These are phyloP conservation scores for Bujurquina vittata DNA, from an alignment of 2,113 vertebrate genomes.

Conservation along the genomic window DNA sequence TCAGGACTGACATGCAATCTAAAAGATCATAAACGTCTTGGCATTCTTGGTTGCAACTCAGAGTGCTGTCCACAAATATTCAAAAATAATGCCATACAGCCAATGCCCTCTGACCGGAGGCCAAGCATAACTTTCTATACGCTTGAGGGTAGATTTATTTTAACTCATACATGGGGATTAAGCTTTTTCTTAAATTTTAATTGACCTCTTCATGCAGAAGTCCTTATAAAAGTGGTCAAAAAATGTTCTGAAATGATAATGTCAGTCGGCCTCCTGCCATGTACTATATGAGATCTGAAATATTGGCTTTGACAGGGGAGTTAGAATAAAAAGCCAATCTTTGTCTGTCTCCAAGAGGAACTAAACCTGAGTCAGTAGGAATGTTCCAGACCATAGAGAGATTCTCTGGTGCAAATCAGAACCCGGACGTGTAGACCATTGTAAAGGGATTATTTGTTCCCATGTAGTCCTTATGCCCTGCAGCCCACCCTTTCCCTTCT, in stretches of 20 bases:
- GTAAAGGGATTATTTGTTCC: constrained; percentile 74
- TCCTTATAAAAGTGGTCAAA: neutral
- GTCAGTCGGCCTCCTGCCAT: constrained; percentile 32
- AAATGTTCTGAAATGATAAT: constrained; percentile 30
- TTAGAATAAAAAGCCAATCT: constrained; percentile 61
- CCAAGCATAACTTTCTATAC: constrained; percentile 23
- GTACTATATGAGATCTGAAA: constrained; percentile 53
- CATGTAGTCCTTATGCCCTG: constrained; percentile 50
- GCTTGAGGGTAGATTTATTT: constrained; percentile 16
- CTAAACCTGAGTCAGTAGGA: constrained; percentile 69
- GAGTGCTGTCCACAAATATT: constrained; percentile 56
- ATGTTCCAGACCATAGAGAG: constrained; percentile 64
- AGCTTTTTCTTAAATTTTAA: constrained; percentile 26
- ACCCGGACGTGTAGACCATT: constrained; percentile 58
- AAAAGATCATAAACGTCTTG: constrained; percentile 59
- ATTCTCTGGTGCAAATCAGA: constrained; percentile 65
- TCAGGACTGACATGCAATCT: constrained; percentile 20
- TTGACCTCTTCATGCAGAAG: constrained; percentile 27
- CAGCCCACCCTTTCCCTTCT: constrained; percentile 40
- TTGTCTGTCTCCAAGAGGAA: constrained; percentile 74
- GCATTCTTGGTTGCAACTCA: constrained; percentile 26
- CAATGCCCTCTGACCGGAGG: constrained; percentile 14
- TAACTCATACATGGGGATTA: constrained; percentile 11
- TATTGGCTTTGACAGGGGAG: constrained; percentile 56
- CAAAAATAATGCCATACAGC: constrained; percentile 50